These are phyloP conservation scores for Drosophila neonasuta DNA, from an alignment of 2,888 invertebrate genomes.

Conservation along the genomic window DNA sequence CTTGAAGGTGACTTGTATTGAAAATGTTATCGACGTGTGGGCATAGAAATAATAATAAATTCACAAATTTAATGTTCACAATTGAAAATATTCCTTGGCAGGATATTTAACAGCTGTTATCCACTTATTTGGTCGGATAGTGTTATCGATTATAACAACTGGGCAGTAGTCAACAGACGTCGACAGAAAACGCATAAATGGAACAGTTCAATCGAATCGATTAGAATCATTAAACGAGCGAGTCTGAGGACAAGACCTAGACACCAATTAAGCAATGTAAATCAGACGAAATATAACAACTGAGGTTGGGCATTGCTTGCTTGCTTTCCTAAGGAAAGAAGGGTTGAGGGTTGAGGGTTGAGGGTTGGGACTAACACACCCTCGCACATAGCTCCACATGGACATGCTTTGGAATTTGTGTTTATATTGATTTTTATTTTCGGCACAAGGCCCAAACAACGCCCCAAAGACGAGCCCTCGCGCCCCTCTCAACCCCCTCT, in stretches of 20 bases:
- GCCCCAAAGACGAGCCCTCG: not conserved
- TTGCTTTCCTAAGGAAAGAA: not conserved
- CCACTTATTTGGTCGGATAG: not conserved
- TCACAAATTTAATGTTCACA: too few species aligned
- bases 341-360: conserved; percentile 14
- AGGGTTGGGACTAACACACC: conserved; percentile 6
- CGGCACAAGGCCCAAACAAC: conserved; percentile 13
- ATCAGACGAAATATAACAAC: not conserved
- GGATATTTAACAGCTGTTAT: not conserved
- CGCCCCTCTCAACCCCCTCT: not conserved
- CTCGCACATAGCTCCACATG: not conserved
- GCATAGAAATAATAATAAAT: too few species aligned
- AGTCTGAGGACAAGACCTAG: not conserved
- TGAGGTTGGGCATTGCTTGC: not conserved
- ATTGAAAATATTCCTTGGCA: not conserved
- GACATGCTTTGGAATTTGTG: conserved; percentile 15
- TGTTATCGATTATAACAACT: conserved; percentile 14
- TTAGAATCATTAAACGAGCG: not conserved
- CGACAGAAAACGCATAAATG: not conserved
- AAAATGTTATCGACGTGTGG: not conserved
- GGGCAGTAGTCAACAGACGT: not conserved
- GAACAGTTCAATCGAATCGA: conserved; percentile 6
- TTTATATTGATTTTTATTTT: conserved; percentile 38
- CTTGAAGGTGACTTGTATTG: not conserved
- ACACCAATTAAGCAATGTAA: conserved; percentile 12